phyloP scores from a whole-genome alignment of 2,113 vertebrate species.

The Corythoichthys haematopterus region DNA sequence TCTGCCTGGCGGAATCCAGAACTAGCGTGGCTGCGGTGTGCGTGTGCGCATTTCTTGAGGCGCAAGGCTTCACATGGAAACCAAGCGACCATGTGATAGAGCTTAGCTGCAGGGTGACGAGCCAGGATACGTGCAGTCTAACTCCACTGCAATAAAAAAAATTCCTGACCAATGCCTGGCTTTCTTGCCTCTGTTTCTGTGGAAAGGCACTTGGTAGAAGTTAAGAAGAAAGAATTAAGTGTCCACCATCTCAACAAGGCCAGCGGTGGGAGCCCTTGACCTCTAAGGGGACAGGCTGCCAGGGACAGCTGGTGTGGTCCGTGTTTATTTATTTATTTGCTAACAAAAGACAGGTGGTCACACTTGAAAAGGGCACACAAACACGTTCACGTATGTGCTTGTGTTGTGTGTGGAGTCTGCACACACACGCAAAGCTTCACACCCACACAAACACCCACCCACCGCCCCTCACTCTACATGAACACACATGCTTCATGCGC shows the following conservation, averaged over 20 bases:
- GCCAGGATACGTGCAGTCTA: slow-evolving; percentile 57
- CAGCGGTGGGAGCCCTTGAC: slow-evolving; percentile 83
- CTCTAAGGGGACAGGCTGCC: slow-evolving; percentile 74
- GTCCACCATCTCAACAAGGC: slow-evolving; percentile 72
- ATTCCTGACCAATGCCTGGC: slow-evolving; percentile 61
- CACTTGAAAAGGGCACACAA: slow-evolving; percentile 78
- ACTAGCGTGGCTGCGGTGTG: slow-evolving; percentile 29
- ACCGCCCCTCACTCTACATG: slow-evolving; percentile 19
- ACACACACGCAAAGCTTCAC: slow-evolving; percentile 24
- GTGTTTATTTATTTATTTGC: slow-evolving; percentile 80
- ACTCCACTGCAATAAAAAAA: slow-evolving; percentile 60
- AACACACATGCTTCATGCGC: slow-evolving; percentile 18
- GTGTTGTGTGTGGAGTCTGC: slow-evolving; percentile 43
- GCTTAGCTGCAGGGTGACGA: slow-evolving; percentile 67
- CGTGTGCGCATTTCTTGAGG: slow-evolving; percentile 38
- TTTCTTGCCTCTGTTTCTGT: slow-evolving; percentile 50
- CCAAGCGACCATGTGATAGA: slow-evolving; percentile 57
- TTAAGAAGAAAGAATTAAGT: slow-evolving; percentile 74
- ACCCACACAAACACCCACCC: slow-evolving; percentile 6
- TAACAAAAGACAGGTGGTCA: slow-evolving; percentile 83
- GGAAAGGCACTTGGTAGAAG: slow-evolving; percentile 66
- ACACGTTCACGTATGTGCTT: slow-evolving; percentile 58
- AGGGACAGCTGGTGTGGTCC: slow-evolving; percentile 78
- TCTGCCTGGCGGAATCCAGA: slow-evolving; percentile 51
- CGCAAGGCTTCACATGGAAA: slow-evolving; percentile 58